Conservation (phyloP, 2,888 invertebrate genomes). For the Stenurella melanura region DNA sequence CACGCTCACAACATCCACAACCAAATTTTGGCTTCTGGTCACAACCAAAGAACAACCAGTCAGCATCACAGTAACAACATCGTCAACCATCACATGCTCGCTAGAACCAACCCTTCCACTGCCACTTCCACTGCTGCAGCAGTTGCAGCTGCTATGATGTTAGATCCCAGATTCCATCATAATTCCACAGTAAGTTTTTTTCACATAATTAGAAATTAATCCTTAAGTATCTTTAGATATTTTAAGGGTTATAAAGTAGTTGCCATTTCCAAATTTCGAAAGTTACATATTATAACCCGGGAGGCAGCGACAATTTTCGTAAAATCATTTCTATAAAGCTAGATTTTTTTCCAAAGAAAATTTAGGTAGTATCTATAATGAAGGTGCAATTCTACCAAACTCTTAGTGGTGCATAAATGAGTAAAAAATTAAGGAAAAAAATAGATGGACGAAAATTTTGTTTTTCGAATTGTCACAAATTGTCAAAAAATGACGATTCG, state of each 20-base stretch:
- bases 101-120: conserved; percentile 69
- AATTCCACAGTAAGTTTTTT: conserved; percentile 69
- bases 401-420: no score
- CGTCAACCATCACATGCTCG: conserved; percentile 71
- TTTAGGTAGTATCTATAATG: no score
- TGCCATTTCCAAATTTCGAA: not conserved
- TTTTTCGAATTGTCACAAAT: no score
- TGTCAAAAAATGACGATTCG: no score
- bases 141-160: conserved; percentile 74
- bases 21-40: conserved; percentile 65
- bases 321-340: no score
- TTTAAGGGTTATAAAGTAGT: no score
- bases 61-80: conserved; percentile 69
- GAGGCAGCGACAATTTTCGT: no score
- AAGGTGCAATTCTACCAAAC: no score
- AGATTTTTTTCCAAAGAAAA: no score
- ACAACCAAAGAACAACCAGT: conserved; percentile 64
- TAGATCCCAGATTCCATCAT: conserved; percentile 74
- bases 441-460: no score
- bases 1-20: conserved; percentile 71
- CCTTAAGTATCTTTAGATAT: not conserved
- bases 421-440: no score
- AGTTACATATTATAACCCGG: no score
- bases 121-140: conserved; percentile 73
- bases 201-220: not conserved